Base-by-base conservation (phyloP, 2,113 vertebrate species). In the Tachycineta bicolor region DNA sequence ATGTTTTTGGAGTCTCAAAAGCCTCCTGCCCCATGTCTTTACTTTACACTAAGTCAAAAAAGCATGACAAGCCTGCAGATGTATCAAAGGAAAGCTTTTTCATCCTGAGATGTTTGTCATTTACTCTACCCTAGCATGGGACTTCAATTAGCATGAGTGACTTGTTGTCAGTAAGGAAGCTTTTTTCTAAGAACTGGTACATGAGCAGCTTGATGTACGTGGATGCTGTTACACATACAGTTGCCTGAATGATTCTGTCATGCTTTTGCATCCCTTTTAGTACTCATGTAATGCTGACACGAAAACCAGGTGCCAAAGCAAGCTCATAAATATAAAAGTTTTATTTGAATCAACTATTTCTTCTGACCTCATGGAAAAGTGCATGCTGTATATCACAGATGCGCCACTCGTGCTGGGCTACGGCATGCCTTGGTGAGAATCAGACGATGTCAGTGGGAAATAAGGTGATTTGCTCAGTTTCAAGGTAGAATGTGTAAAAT, bases 181-280 rank as follows among this genome's bases (percentile, higher is more conserved):
- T 96, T 97, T 97, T 67, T 93, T 97, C 93, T 98, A 70, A 28
- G 47, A 92, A 87, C 90, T 16, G 44, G 67, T 94, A 69, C 83
- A 50, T 94, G 63, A 96, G 75, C 41, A 16, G 16, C 90, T 96
- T 95, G 93, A 90, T 96, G 65, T 76, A 89, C 11, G 11, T 16
- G 6, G 83, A 43, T 88, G 67, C 95, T 87, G 62, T 58, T 94
- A 79, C 59, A 55, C 56, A 55, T 76, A 76, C 88, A 90, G 92
- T 80, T 95, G 60, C 87, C 78, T 87, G 86, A 83, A 55, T 70
- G 78, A 60, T 44, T 73, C 74, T 46, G 37, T 95, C 58, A 31
- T 75, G 60, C 41, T 77, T 88, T 67, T 87, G 83, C 90, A 74
- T 95, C 69, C 46, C 73, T 87, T 10, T 73, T 74, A 81, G 49